phyloP scores from a whole-genome alignment of 2,797 vertebrate species.

The Rhynchotus rufescens region DNA sequence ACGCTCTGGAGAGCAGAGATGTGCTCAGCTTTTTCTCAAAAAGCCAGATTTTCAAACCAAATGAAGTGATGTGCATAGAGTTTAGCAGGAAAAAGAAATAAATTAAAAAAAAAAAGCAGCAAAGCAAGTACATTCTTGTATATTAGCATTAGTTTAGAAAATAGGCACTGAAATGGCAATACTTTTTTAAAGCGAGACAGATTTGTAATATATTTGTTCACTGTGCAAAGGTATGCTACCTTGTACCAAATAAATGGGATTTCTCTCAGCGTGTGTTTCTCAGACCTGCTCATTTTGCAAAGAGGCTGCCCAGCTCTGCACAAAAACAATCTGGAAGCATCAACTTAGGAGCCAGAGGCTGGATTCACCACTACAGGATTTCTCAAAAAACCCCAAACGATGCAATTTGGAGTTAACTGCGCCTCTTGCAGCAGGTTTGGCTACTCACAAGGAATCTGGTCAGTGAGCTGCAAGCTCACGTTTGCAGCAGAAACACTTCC shows the following conservation, averaged over 20 bases:
- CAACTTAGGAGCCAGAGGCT: neutral
- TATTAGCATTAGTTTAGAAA: constrained; percentile 51
- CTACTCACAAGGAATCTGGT: neutral
- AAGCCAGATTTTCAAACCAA: constrained; percentile 67
- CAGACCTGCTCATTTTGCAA: neutral
- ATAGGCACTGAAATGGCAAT: constrained; percentile 79
- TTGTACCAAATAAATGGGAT: constrained; percentile 84
- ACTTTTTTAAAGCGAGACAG: constrained; percentile 81
- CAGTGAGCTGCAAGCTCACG: neutral
- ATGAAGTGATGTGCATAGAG: constrained; percentile 54
- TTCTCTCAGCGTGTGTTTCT: constrained; percentile 66
- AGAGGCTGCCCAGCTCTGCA: neutral
- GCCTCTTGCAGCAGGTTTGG: neutral
- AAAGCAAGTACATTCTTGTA: constrained; percentile 43
- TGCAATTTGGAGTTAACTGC: neutral
- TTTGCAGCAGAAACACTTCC: constrained; percentile 19
- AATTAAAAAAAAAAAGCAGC: neutral
- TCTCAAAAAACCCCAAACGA: neutral
- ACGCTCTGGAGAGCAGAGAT: constrained; percentile 19
- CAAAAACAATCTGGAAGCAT: rapidly evolving
- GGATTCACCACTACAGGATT: neutral
- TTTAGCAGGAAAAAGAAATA: neutral
- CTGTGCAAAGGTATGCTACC: constrained; percentile 69
- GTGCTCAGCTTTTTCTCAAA: constrained; percentile 27
- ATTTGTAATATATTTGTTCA: constrained; percentile 85